Conservation (phyloP, 2,888 invertebrate species). For the Sinhomidia bicolor region DNA sequence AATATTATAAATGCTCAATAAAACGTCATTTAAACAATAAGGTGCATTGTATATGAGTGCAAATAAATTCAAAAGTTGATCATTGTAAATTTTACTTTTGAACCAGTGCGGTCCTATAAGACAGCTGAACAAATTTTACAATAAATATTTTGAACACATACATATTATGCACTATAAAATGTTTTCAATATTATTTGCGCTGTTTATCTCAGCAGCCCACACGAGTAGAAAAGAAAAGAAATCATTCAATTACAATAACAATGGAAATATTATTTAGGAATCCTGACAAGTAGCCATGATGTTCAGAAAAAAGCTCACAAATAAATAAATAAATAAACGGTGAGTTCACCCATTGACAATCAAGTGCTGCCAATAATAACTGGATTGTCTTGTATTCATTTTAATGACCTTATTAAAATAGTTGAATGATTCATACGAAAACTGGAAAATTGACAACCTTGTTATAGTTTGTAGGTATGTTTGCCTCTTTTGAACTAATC, state of each 20-base stretch:
- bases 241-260: constrained; percentile 1
- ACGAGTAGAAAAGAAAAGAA: not conserved
- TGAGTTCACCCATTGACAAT: not conserved
- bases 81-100: not conserved
- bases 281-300: not conserved
- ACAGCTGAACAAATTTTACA: not conserved
- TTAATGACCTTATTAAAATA: constrained; percentile 27
- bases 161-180: too few species aligned
- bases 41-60: not conserved
- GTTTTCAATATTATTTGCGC: too few species aligned
- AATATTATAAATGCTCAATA: not conserved
- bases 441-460: constrained; percentile 20
- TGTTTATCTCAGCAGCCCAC: not conserved
- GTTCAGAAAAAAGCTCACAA: not conserved
- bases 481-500: not conserved
- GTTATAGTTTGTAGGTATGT: too few species aligned
- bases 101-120: not conserved
- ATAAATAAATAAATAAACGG: not conserved
- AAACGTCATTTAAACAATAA: constrained; percentile 27
- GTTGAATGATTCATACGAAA: constrained; percentile 4
- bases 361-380: constrained; percentile 8
- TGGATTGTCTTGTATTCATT: constrained; percentile 28
- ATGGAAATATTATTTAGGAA: not conserved
- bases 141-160: not conserved
- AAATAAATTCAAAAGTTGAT: too few species aligned